Evolutionary conservation across 1,140 invertebrate species (phyloP), one percentile per base, ranked within the genome.

Genomic region (Drosophila oshimai): DNA sequence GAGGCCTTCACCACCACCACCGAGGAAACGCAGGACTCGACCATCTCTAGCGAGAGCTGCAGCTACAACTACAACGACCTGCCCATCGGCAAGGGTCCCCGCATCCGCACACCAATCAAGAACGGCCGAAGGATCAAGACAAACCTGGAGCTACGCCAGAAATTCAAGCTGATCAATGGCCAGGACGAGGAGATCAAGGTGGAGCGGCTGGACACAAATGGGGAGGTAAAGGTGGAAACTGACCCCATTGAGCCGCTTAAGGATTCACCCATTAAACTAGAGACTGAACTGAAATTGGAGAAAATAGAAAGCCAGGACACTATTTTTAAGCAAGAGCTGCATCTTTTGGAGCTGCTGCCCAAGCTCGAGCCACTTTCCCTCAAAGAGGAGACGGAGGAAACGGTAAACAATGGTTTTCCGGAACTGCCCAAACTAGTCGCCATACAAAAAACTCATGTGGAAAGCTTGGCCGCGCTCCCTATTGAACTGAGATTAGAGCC

Each of bases 41-140:
- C 73, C 2, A 89, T 90, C 13, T 90, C 89, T 3, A 74, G 70
- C 7, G 89, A 90, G 6, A 89, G 84, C 31, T 61, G 44, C 28
- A 47, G 50, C 9, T 62, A 45, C 28, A 47, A 51, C 7, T 73
- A 61, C 18, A 86, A 71, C 31, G 89, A 90, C 37, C 42, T 89
- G 13, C 84, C 89, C 4, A 87, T 90, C 45, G 89, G 84, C 3
- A 74, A 75, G 20, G 89, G 89, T 1, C 89, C 89, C 17, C 77
- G 89, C 18, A 90, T 90, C 37, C 70, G 89, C 1, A 90, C 89
- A 2, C 89, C 89, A 2, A 70, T 87, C 13, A 90, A 90, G 22
- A 87, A 80, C 9, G 78, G 75, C 1, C 55, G 72, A 12, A 61
- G 78, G 4, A 75, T 90, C 15, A 90, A 89, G 50, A 90, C 89